Evolutionary conservation across 2,888 invertebrate genomes (phyloP).

Genomic region (Magallana nippona): DNA sequence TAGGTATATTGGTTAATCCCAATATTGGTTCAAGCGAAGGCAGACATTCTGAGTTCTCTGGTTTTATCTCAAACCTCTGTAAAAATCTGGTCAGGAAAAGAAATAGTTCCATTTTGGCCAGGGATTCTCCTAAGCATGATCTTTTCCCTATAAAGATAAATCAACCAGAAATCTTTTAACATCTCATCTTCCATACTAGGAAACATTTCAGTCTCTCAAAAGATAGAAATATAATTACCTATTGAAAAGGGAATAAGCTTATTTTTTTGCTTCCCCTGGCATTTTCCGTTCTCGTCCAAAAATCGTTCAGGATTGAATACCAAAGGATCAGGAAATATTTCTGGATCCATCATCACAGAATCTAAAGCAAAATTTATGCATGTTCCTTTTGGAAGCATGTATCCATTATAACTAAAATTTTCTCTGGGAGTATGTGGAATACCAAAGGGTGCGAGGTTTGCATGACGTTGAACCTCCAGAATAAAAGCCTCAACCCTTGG

Average conservation of each 20-base stretch:
- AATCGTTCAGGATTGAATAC: conserved; percentile 69
- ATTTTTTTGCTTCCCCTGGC: conserved; percentile 45
- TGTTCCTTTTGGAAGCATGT: conserved; percentile 68
- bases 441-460: conserved; percentile 56
- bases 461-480: conserved; percentile 67
- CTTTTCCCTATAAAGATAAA: not conserved
- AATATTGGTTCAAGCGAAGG: not conserved
- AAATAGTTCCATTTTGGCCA: conserved; percentile 9
- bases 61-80: not conserved
- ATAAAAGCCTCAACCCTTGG: conserved; percentile 69
- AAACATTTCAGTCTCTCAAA: too few species aligned
- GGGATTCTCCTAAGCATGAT: not conserved
- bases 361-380: conserved; percentile 62
- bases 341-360: conserved; percentile 61
- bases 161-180: not conserved
- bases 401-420: conserved; percentile 69
- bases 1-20: not conserved
- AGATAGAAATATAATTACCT: conserved; percentile 48
- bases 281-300: conserved; percentile 57
- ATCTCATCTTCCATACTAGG: too few species aligned
- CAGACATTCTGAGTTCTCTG: not conserved
- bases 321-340: conserved; percentile 63
- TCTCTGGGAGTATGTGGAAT: conserved; percentile 63
- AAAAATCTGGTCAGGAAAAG: conserved; percentile 9
- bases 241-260: conserved; percentile 60